Base-by-base conservation (phyloP, 2,113 vertebrate genomes). In the Brachypteracias leptosomus region DNA sequence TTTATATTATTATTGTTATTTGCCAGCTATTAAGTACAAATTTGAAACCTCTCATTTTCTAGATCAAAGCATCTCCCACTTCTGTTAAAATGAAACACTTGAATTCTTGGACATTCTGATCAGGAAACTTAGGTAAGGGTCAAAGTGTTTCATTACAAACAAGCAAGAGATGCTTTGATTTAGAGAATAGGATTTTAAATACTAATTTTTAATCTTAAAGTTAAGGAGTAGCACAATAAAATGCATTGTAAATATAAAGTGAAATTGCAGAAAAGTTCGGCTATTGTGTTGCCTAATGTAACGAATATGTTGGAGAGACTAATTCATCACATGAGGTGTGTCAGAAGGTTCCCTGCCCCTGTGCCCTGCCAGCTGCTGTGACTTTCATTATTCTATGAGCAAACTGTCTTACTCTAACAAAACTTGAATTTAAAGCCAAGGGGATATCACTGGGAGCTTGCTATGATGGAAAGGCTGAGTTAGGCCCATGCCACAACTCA, bases 11-110 rank as follows among this genome's bases (percentile, higher is more conserved):
- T 90, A 35, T 84, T 95, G 33, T 92, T 96, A 78, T 92, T 95
- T 90, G 49, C 31, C 73, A 90, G 51, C 89, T 89, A 78, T 92
- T 96, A 95, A 84, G 47, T 63, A 95, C 36, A 52, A 79, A 92
- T 95, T 93, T 91, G 63, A 89, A 94, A 61, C 29, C 51, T 94
- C 90, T 55, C 92, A 22, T 84, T 93, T 85, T 75, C 70, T 78
- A 81, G 76, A 96, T 95, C 80, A 95, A 97, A 92, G 76, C 51
- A 62, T 87, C 80, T 93, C 42, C 40, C 35, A n/a, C 76, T 92
- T 92, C 86, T 92, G 20, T 84, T 84, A 40, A 81, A 95, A 95
- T 65, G 86, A 93, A 95, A 95, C 86, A 95, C 89, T 95, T 95
- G 85, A 89, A 89, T 93, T 93, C 86, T 78, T 86, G 95, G 93